Percentiles rank a stretch among this genome's conserved stretches.
Conservation (phyloP, 2,888 invertebrate species). For the Thera obeliscata region DNA sequence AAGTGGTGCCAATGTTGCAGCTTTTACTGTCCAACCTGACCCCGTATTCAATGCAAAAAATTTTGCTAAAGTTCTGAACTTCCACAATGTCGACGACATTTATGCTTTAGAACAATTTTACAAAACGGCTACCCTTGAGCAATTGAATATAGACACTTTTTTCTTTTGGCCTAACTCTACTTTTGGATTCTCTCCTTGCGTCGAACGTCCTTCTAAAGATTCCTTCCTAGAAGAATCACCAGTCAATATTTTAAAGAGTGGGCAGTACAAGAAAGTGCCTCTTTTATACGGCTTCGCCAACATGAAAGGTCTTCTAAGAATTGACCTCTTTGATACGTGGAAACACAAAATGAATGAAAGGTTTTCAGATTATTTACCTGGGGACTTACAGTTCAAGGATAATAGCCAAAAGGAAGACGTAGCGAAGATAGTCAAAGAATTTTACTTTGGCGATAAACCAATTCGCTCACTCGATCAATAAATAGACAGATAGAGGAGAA, state of each 20-base stretch:
- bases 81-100: conserved; percentile 52
- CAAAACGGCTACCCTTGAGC: conserved; percentile 49
- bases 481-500: too few relatives aligned
- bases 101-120: conserved; percentile 60
- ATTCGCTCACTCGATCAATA: too few relatives aligned
- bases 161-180: conserved; percentile 29
- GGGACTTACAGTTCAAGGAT: conserved; percentile 53
- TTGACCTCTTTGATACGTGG: conserved; percentile 50
- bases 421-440: conserved; percentile 49
- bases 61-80: conserved; percentile 53
- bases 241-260: conserved; percentile 50
- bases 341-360: conserved; percentile 58
- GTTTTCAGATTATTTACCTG: conserved; percentile 63
- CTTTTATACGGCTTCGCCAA: conserved; percentile 58
- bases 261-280: conserved; percentile 52
- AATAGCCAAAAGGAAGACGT: conserved; percentile 49
- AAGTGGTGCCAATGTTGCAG: conserved; percentile 54
- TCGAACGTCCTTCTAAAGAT: conserved; percentile 43
- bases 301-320: conserved; percentile 60
- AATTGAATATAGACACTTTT: conserved; percentile 38
- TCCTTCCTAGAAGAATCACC: conserved; percentile 55
- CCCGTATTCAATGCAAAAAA: conserved; percentile 58
- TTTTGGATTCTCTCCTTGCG: conserved; percentile 46
- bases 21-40: conserved; percentile 54
- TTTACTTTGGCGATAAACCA: conserved; percentile 51